phyloP scores from a whole-genome alignment of 1,140 invertebrate species.

The Tetramorium simillimum region DNA sequence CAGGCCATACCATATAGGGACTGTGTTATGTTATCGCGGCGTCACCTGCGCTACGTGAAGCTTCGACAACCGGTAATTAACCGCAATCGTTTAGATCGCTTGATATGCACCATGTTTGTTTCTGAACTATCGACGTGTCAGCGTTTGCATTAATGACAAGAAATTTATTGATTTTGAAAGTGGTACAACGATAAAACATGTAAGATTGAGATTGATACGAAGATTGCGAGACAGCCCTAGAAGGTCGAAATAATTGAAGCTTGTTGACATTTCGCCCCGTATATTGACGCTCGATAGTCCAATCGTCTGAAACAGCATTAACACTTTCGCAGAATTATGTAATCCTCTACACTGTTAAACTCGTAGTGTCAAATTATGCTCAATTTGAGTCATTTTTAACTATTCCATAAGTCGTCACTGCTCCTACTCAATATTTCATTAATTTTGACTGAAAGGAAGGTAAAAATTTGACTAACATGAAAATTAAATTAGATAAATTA shows the following conservation, averaged over 20 bases:
- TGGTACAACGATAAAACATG: not conserved
- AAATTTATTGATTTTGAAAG: slow-evolving; percentile 32
- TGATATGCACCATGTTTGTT: slow-evolving; percentile 22
- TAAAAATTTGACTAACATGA: too few relatives aligned
- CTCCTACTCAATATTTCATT: too few relatives aligned
- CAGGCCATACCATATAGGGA: too few relatives aligned
- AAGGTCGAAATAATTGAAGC: slow-evolving; percentile 35
- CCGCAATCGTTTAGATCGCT: slow-evolving; percentile 6
- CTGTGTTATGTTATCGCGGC: not conserved
- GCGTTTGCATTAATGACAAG: slow-evolving; percentile 10
- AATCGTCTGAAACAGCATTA: not conserved
- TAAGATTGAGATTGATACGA: slow-evolving; percentile 20
- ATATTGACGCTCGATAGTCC: slow-evolving; percentile 16
- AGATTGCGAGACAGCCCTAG: not conserved
- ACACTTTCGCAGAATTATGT: not conserved
- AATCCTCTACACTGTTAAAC: not conserved
- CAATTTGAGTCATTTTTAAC: too few relatives aligned
- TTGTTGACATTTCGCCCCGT: slow-evolving; percentile 25
- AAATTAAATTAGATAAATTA: too few relatives aligned
- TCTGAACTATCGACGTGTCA: not conserved
- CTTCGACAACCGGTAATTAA: slow-evolving; percentile 44
- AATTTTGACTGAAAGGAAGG: too few relatives aligned
- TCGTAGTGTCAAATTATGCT: too few relatives aligned
- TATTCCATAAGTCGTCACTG: too few relatives aligned
- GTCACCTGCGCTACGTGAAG: not conserved